phyloP scores from a whole-genome alignment of 2,113 vertebrate genomes.

The Antigone vipio region DNA sequence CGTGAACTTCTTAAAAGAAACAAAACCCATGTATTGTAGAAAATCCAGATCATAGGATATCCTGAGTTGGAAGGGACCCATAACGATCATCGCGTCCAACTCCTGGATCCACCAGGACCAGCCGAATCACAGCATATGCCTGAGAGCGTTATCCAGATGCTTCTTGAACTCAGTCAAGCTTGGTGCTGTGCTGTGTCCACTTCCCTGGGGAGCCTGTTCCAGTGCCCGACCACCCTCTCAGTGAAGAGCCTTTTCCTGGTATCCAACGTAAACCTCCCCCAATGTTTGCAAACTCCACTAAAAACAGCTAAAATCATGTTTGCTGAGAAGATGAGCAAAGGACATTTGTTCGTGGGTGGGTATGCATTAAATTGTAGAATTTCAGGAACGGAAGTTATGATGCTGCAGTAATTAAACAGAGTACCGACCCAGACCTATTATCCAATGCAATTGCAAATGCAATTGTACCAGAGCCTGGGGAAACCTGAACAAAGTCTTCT shows the following conservation, averaged over 20 bases:
- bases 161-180: too few species aligned
- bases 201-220: too few species aligned
- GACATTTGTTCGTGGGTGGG: neutral
- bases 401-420: neutral
- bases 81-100: too few species aligned
- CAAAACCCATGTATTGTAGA: neutral
- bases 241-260: too few species aligned
- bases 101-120: too few species aligned
- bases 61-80: too few species aligned
- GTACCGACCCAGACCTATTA: neutral
- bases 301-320: neutral
- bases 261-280: too few species aligned
- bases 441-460: fast-evolving
- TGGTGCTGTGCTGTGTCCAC: too few species aligned
- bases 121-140: too few species aligned
- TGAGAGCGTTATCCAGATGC: too few species aligned
- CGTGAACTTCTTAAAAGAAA: neutral
- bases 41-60: neutral
- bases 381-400: neutral
- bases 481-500: neutral
- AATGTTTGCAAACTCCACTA: neutral
- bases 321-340: neutral
- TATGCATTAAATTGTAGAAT: neutral
- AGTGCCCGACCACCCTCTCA: too few species aligned
- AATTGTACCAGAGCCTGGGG: neutral